Evolutionary conservation across 2,888 invertebrate genomes (phyloP).

Genomic region (Balanococcus diminutus): DNA sequence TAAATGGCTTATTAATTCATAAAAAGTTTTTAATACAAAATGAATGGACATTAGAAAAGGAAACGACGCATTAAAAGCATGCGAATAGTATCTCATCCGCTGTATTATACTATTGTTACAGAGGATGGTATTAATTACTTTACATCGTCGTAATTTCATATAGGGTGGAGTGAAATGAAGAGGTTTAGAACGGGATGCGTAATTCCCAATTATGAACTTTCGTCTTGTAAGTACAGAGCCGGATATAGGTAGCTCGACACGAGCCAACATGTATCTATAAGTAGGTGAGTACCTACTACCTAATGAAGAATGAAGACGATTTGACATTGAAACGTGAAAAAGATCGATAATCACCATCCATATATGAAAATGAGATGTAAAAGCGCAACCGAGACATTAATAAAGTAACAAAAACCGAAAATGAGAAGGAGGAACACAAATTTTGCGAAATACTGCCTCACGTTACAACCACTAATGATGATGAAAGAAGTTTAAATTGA

Average conservation of each 20-base stretch:
- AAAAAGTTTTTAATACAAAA: slow-evolving; percentile 41
- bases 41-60: slow-evolving; percentile 48
- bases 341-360: neutral
- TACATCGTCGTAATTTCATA: neutral
- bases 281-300: too few relatives aligned
- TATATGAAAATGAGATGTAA: slow-evolving; percentile 6
- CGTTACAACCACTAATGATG: slow-evolving; percentile 53
- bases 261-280: too few relatives aligned
- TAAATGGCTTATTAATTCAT: slow-evolving; percentile 50
- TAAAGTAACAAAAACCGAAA: slow-evolving; percentile 35
- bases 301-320: too few relatives aligned
- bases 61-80: slow-evolving; percentile 49
- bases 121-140: slow-evolving; percentile 49
- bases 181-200: neutral
- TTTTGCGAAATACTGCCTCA: slow-evolving; percentile 48
- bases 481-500: slow-evolving; percentile 55
- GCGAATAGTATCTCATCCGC: slow-evolving; percentile 45
- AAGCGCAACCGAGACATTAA: slow-evolving; percentile 8
- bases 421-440: slow-evolving; percentile 30
- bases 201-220: neutral
- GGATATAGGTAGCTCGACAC: too few relatives aligned
- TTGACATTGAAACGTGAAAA: neutral
- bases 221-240: too few relatives aligned
- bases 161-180: slow-evolving; percentile 13
- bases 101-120: slow-evolving; percentile 33